Evolutionary conservation across 2,888 invertebrate species (phyloP).

Genomic region (Drosophila crucigera): DNA sequence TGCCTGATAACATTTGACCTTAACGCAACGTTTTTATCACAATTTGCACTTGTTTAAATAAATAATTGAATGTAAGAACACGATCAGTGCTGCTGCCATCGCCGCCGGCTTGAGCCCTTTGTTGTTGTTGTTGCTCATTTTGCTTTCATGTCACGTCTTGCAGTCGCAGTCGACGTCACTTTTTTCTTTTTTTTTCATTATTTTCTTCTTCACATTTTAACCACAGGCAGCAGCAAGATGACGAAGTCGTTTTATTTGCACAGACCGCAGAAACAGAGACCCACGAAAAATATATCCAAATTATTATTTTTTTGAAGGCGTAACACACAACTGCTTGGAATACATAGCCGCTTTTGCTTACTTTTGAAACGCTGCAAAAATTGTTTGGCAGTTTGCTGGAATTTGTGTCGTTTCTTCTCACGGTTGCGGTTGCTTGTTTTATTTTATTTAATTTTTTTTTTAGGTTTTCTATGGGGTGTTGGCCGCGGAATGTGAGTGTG

Average conservation of each 20-base stretch:
- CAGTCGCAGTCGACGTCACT: constrained; percentile 54
- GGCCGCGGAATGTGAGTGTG: constrained; percentile 68
- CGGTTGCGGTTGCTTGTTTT: constrained; percentile 42
- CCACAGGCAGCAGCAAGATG: constrained; percentile 64
- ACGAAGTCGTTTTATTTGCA: constrained; percentile 79
- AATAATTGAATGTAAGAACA: constrained; percentile 18
- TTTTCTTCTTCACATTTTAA: constrained; percentile 33
- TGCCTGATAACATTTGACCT: constrained; percentile 38
- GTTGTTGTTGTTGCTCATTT: constrained; percentile 47
- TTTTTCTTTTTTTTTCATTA: constrained; percentile 36
- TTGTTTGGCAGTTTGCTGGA: constrained; percentile 62
- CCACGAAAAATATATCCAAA: constrained; percentile 23
- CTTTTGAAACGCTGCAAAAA: constrained; percentile 49
- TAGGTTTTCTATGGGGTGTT: constrained; percentile 62
- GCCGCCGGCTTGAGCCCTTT: constrained; percentile 59
- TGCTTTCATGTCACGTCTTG: constrained; percentile 78
- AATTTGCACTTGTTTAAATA: constrained; percentile 46
- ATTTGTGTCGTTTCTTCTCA: constrained; percentile 65
- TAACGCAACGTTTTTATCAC: constrained; percentile 38
- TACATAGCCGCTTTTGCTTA: constrained; percentile 45
- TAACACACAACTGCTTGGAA: constrained; percentile 6
- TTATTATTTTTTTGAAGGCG: constrained; percentile 15
- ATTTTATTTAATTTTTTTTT: constrained; percentile 18
- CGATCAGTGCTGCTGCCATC: constrained; percentile 39
- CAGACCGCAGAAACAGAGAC: constrained; percentile 42